Evolutionary conservation across 1,140 invertebrate species (phyloP), one percentile per base, ranked within the genome.

Genomic region (Aphaenogaster rudis): DNA sequence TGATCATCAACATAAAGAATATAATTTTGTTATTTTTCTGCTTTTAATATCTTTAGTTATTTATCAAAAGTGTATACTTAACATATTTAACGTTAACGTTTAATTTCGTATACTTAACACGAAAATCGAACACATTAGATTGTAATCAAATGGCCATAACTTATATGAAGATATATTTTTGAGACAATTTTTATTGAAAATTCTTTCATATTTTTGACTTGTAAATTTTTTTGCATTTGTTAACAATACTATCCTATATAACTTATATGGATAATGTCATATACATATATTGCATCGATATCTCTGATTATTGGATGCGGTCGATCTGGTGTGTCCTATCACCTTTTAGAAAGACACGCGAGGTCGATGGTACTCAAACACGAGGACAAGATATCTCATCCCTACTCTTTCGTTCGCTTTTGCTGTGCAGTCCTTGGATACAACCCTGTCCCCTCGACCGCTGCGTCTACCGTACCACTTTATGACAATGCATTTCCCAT

Each of bases 241-340:
- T 45, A 33, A 45, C 2, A 42, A 45, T 61, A 76, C 3, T 6
- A 61, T 77, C 2, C 28, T 39, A 11, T 42, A 21, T 2, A 77
- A 74, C 21, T 13, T 61, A 50, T 50, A 6, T n/a, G 54, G 17
- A 81, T 45, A 45, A 54, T 69, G 21, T 42, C 3, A n/a, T 28
- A n/a, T 36, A 28, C 13, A 36, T 54, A 45, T 42, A 36, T 11
- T 13, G 36, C 5, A 11, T 71, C 33, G 39, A 52, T 59, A 59
- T 61, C 28, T 74, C 4, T 77, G 88, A 90, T 90, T 92, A 86
- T 81, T 90, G 88, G 88, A 88, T 80, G 86, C 78, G 88, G 87
- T 69, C 61, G 67, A 89, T 77, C 86, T 87, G 82, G 28, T 92
- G 92, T 94, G 93, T 93, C 93, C 52, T 94, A 94, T 94, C 93